A percentile compares a stretch with the other conserved stretches of the same genome.
Evolutionary conservation across 2,888 invertebrate species (phyloP).

Genomic region (Dysmachus trigonus): DNA sequence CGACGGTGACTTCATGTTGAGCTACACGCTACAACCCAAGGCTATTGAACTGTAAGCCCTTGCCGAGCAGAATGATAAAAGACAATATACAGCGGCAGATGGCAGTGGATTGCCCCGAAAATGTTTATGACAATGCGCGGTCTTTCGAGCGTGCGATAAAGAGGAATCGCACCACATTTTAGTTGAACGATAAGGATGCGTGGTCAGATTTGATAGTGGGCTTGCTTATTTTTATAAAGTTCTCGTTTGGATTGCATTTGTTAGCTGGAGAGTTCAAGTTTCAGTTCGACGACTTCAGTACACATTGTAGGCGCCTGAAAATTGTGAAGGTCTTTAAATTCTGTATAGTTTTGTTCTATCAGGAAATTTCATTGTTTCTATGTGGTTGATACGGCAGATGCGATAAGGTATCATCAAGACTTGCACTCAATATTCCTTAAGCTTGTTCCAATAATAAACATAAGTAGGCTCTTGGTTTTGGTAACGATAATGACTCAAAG

Average conservation of each 20-base stretch:
- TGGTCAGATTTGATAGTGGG: not conserved
- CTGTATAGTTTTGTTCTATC: not conserved
- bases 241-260: not conserved
- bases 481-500: not conserved
- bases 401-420: not conserved
- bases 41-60: conserved; percentile 20
- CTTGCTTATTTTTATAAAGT: too few species aligned
- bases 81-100: not conserved
- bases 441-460: not conserved
- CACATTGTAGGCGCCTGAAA: not conserved
- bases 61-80: not conserved
- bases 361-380: not conserved
- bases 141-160: not conserved
- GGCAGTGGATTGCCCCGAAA: not conserved
- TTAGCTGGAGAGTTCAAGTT: not conserved
- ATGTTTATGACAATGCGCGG: not conserved
- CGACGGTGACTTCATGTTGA: not conserved
- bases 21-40: not conserved
- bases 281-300: not conserved
- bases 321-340: not conserved
- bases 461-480: not conserved
- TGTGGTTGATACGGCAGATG: not conserved
- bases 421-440: not conserved
- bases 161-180: not conserved
- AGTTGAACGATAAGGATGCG: not conserved